Evolutionary conservation across 2,113 vertebrate genomes (phyloP).

Genomic region (Istiophorus platypterus): DNA sequence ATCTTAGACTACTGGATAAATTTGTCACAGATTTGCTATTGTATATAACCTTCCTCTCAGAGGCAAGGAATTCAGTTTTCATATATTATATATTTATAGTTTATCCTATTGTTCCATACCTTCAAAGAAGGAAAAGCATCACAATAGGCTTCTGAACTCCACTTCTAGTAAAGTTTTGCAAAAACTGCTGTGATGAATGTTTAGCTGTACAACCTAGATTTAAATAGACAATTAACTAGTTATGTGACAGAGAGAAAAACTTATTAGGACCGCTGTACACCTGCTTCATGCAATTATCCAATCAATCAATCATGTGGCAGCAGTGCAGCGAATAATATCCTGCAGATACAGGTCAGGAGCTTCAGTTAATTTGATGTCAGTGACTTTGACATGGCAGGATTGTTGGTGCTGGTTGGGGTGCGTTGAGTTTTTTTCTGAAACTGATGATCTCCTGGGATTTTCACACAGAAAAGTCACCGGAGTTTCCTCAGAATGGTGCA

Average conservation of each 20-base stretch:
- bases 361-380: neutral
- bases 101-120: no score
- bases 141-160: neutral
- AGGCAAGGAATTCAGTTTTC: neutral
- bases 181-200: no score
- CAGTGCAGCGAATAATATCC: no score
- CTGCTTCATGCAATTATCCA: neutral
- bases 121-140: neutral
- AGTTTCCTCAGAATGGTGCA: no score
- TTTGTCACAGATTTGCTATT: neutral
- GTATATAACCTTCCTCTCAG: neutral
- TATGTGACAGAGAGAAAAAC: no score
- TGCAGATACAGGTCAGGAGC: neutral
- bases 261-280: neutral
- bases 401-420: neutral
- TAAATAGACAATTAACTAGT: neutral
- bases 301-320: no score
- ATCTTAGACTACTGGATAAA: neutral
- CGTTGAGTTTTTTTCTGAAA: no score
- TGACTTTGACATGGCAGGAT: neutral
- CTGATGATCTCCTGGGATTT: neutral
- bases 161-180: no score
- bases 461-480: no score
- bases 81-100: no score
- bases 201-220: no score